phyloP scores from a whole-genome alignment of 2,888 invertebrate species.

The Orthonevra nobilis region DNA sequence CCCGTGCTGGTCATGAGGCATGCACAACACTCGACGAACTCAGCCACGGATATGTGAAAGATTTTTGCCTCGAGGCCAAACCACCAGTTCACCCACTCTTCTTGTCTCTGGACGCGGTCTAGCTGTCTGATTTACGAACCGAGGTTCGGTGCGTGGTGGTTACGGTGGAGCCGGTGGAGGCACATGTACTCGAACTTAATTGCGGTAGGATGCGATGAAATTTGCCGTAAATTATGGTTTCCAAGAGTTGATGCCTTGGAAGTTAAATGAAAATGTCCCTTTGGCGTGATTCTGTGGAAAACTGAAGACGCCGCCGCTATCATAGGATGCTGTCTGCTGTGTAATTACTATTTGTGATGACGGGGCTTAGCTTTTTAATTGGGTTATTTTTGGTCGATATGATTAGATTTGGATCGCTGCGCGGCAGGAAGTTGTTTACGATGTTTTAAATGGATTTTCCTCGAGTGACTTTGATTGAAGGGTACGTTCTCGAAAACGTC shows the following conservation, averaged over 20 bases:
- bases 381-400: slow-evolving; percentile 67
- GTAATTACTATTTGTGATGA: slow-evolving; percentile 50
- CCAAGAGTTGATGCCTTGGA: slow-evolving; percentile 62
- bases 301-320: slow-evolving; percentile 5
- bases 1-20: slow-evolving; percentile 29
- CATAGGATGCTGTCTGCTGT: slow-evolving; percentile 32
- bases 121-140: slow-evolving; percentile 56
- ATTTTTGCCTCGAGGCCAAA: background rate
- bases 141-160: slow-evolving; percentile 18
- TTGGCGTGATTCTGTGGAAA: background rate
- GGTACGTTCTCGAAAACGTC: slow-evolving; percentile 24
- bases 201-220: slow-evolving; percentile 59
- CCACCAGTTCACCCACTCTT: background rate
- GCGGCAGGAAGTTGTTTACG: slow-evolving; percentile 46
- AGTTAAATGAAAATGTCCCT: slow-evolving; percentile 68
- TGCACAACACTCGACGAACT: too few relatives aligned
- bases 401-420: slow-evolving; percentile 58
- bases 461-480: slow-evolving; percentile 35
- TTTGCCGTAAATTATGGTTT: slow-evolving; percentile 69
- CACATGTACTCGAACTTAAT: too few relatives aligned
- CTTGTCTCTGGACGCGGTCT: slow-evolving; percentile 3
- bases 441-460: slow-evolving; percentile 49
- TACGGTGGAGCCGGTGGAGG: background rate
- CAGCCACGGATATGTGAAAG: background rate
- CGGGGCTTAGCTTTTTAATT: slow-evolving; percentile 62